Evolutionary conservation across 2,113 vertebrate species (phyloP).

Genomic region (Cervus canadensis): DNA sequence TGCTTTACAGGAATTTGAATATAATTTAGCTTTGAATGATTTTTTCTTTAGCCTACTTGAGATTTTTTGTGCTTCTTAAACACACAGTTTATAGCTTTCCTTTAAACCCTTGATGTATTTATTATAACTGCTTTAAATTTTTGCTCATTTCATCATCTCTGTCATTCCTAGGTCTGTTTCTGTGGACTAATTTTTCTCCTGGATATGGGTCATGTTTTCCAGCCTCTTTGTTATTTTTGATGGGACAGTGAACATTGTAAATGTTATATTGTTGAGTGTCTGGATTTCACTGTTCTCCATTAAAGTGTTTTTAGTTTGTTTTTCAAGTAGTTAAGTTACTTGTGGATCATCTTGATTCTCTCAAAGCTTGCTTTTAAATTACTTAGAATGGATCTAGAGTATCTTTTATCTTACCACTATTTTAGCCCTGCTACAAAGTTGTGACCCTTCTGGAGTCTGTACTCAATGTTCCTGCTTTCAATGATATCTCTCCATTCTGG

Average conservation of each 20-base stretch:
- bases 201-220: neutral
- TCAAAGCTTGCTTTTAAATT: neutral
- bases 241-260: neutral
- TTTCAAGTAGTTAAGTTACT: neutral
- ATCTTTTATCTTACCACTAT: neutral
- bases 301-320: neutral
- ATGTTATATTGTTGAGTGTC: neutral
- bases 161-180: neutral
- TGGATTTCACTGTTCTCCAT: neutral
- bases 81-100: neutral
- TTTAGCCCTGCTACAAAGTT: neutral
- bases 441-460: neutral
- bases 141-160: neutral
- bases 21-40: neutral
- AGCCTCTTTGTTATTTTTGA: neutral
- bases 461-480: neutral
- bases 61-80: neutral
- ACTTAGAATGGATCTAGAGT: neutral
- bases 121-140: neutral
- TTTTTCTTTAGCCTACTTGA: neutral
- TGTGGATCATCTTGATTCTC: neutral
- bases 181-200: neutral
- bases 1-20: neutral
- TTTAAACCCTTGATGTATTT: neutral
- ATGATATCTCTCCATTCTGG: neutral